phyloP scores from a whole-genome alignment of 2,888 invertebrate genomes.

The Ophraella communa region DNA sequence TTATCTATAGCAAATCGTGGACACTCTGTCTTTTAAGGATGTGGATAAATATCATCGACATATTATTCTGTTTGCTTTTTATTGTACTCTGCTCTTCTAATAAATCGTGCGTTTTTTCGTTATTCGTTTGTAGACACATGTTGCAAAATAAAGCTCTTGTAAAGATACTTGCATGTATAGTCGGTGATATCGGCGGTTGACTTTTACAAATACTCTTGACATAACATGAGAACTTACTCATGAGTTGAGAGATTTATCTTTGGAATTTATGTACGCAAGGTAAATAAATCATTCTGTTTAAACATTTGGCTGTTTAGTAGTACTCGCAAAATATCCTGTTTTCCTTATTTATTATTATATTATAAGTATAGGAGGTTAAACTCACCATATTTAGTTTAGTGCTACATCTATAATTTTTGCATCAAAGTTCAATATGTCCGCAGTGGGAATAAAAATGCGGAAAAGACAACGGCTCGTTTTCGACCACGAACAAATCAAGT shows the following conservation, averaged over 20 bases:
- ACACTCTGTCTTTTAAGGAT: too few relatives aligned
- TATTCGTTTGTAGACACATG: constrained; percentile 2
- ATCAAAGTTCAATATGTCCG: not conserved
- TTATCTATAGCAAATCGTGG: too few relatives aligned
- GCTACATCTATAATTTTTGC: not conserved
- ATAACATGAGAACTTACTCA: constrained; percentile 21
- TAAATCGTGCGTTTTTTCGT: not conserved
- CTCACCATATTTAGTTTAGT: not conserved
- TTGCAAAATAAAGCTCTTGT: not conserved
- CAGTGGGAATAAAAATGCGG: constrained; percentile 31
- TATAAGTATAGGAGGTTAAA: not conserved
- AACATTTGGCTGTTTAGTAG: not conserved
- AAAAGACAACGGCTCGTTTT: constrained; percentile 28
- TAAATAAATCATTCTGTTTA: constrained; percentile 20
- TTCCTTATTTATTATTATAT: not conserved
- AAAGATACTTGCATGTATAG: constrained; percentile 1
- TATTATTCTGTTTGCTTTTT: not conserved
- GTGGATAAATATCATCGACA: not conserved
- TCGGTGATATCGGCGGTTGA: constrained; percentile 7
- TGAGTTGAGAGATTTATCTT: constrained; percentile 9
- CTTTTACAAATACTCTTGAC: constrained; percentile 15
- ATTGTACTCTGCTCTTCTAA: not conserved
- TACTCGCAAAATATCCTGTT: not conserved
- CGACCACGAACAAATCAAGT: constrained; percentile 23
- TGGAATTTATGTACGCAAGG: constrained; percentile 14